A percentile compares a stretch with the other conserved stretches of the same genome.
phyloP scores from a whole-genome alignment of 2,888 invertebrate species.

The Ptychoptera contaminata region DNA sequence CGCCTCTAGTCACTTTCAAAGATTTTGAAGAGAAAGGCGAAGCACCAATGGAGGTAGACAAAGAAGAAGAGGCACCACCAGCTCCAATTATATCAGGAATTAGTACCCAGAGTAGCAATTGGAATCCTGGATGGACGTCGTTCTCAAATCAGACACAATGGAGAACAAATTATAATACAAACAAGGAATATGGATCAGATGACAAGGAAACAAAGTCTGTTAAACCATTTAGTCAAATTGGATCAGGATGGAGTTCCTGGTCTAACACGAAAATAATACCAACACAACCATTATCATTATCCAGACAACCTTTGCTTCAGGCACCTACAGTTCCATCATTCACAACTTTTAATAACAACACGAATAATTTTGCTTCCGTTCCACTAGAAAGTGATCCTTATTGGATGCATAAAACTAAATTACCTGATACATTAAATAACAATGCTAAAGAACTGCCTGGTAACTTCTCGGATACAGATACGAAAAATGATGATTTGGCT shows the following conservation, averaged over 20 bases:
- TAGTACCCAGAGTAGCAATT: background rate
- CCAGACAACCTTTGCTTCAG: constrained; percentile 1
- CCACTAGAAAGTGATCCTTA: no score
- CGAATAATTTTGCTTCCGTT: no score
- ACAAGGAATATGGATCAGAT: no score
- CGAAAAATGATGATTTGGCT: background rate
- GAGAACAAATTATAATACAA: constrained; percentile 3
- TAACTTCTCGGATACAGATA: background rate
- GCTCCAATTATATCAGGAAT: background rate
- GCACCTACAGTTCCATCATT: background rate
- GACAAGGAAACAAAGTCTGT: no score
- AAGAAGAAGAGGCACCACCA: constrained; percentile 39
- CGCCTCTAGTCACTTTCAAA: constrained; percentile 22
- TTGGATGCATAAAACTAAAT: no score
- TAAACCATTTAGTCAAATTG: no score
- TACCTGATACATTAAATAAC: no score
- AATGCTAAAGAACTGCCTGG: no score
- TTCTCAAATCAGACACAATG: constrained; percentile 7
- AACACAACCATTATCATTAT: constrained; percentile 5
- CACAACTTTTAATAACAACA: no score
- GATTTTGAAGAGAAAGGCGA: constrained; percentile 52
- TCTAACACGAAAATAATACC: constrained; percentile 7
- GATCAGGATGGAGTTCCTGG: constrained; percentile 7
- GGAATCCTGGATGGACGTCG: constrained; percentile 4
- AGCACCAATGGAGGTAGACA: constrained; percentile 78